Evolutionary conservation across 2,113 vertebrate species (phyloP).

Genomic region (Cyanocitta stelleri): DNA sequence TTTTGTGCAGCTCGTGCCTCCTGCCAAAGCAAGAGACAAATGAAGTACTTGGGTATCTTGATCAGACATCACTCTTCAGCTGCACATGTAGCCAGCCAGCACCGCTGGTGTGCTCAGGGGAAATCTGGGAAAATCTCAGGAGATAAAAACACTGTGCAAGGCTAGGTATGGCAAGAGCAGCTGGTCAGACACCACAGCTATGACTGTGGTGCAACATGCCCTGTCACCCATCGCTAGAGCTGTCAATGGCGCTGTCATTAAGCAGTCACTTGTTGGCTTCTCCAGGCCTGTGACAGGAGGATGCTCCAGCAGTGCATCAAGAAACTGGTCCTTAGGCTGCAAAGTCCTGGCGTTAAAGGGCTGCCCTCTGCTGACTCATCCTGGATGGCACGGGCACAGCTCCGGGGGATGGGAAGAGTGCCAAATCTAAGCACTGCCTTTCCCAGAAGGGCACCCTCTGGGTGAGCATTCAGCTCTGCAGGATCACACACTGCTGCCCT

Average conservation of each 20-base stretch:
- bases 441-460: neutral
- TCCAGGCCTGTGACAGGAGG: neutral
- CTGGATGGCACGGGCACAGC: neutral
- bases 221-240: rapidly evolving
- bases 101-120: neutral
- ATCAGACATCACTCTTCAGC: neutral
- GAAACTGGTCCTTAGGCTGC: neutral
- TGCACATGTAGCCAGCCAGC: neutral
- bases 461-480: neutral
- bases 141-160: rapidly evolving
- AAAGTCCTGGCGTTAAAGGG: neutral
- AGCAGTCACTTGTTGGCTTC: neutral
- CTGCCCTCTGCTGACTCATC: neutral
- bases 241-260: neutral
- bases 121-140: neutral
- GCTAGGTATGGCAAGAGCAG: neutral
- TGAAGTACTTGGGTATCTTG: neutral
- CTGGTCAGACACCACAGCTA: rapidly evolving
- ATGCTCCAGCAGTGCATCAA: neutral
- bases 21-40: neutral
- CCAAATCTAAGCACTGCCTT: neutral
- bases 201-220: neutral
- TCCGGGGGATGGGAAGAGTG: neutral
- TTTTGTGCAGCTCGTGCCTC: slow-evolving; percentile 67
- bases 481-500: neutral